These are phyloP conservation scores for Gymnocheta viridis DNA, from an alignment of 2,888 invertebrate genomes.

Conservation along the genomic window DNA sequence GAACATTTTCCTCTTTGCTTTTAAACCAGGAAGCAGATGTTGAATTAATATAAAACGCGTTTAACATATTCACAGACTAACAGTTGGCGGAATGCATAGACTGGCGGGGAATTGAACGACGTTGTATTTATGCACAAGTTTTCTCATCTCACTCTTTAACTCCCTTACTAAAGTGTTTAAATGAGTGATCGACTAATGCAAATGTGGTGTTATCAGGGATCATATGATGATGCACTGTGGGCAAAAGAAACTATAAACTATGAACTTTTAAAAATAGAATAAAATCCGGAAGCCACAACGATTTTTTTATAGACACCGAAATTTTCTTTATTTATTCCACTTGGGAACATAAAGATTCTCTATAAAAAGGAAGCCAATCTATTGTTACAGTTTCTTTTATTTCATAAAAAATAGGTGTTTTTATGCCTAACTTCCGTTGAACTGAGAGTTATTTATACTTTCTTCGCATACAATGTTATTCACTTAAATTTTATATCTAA, in stretches of 20 bases:
- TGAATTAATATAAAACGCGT: constrained; percentile 63
- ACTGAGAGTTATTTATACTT: too few species aligned
- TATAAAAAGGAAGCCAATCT: too few species aligned
- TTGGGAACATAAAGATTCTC: too few species aligned
- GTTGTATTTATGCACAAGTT: constrained; percentile 10
- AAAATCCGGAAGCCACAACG: too few species aligned
- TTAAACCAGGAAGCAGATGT: constrained; percentile 69
- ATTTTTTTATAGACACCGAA: too few species aligned
- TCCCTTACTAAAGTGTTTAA: constrained; percentile 13
- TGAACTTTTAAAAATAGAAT: neutral
- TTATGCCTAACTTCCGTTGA: too few species aligned
- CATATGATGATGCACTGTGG: constrained; percentile 20
- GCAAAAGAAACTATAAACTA: neutral
- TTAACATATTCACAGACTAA: constrained; percentile 34
- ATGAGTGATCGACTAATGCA: constrained; percentile 46
- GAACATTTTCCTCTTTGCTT: constrained; percentile 9
- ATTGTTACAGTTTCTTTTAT: too few species aligned
- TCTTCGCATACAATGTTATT: too few species aligned
- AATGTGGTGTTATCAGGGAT: constrained; percentile 9
- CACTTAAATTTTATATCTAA: too few species aligned
- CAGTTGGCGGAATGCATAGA: neutral
- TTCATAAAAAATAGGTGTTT: too few species aligned
- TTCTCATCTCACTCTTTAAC: neutral
- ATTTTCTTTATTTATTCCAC: too few species aligned
- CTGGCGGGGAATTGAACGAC: neutral